Percentiles rank a stretch among this genome's conserved stretches.
These are phyloP conservation scores for Deroplatys truncata DNA, from an alignment of 2,888 invertebrate species.

Conservation along the genomic window DNA sequence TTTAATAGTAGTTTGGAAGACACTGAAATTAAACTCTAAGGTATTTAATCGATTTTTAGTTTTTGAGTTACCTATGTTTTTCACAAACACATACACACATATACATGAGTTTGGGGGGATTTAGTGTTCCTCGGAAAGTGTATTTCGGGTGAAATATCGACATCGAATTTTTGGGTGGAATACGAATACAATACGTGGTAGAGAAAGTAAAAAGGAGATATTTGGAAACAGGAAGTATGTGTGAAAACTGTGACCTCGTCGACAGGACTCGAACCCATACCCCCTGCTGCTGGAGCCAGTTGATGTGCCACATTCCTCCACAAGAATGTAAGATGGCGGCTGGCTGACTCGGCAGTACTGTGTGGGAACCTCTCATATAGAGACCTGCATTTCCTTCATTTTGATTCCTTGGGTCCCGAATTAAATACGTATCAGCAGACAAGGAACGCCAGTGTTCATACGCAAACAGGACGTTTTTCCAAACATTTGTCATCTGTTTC, in stretches of 20 bases:
- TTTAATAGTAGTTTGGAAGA: too few relatives aligned
- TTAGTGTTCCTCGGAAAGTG: too few relatives aligned
- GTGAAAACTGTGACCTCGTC: not conserved
- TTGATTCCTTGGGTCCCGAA: not conserved
- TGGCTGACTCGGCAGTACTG: conserved; percentile 6
- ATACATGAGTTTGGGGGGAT: too few relatives aligned
- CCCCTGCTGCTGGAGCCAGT: not conserved
- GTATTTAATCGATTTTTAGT: too few relatives aligned
- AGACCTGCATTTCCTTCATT: not conserved
- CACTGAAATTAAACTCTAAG: too few relatives aligned
- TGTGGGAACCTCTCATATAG: not conserved
- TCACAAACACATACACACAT: too few relatives aligned
- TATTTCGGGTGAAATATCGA: too few relatives aligned
- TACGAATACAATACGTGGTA: not conserved
- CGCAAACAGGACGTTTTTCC: too few relatives aligned
- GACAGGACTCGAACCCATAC: not conserved
- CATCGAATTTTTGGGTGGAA: too few relatives aligned
- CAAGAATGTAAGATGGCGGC: conserved; percentile 12
- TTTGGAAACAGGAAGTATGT: not conserved
- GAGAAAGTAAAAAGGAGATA: not conserved
- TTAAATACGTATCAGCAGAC: not conserved
- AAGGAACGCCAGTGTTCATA: not conserved
- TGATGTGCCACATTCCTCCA: not conserved
- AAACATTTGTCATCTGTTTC: too few relatives aligned
- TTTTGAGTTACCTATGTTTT: too few relatives aligned